Base-by-base conservation (phyloP, 2,797 vertebrate genomes). In the Pteronotus mesoamericanus region DNA sequence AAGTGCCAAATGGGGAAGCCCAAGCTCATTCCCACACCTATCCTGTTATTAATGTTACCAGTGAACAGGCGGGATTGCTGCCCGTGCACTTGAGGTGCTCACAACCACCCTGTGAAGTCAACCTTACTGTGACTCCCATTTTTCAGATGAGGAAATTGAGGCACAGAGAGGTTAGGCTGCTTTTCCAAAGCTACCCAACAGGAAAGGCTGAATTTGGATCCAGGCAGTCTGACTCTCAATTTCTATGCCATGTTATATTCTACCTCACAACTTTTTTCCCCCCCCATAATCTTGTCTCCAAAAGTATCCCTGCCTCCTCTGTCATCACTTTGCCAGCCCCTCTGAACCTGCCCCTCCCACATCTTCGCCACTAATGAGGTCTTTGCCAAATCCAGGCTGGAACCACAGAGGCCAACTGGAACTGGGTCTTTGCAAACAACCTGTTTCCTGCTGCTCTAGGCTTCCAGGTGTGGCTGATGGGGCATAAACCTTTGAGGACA, bases 401-500 rank as follows among this genome's bases (percentile, higher is more conserved):
- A 46, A 68, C 42, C 55, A 4, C 72, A 57, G n/a, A 66, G 48
- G 85, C 46, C 21, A 0, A n/a, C 71, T 53, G 72, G 68, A 90
- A 75, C 79, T 26, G 90, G 90, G 75, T 96, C 44, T 24, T 53
- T 42, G 64, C 68, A 93, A 95, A 93, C 42, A 95, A 85, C n/a
- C 44, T 77, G 94, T 57, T 93, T 92, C 89, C 71, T 89, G 44
- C 61, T 4, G 2, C 11, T 83, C 79, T 32, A 39, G 14, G 21
- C 26, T 90, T 39, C 55, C 66, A 84, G 79, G 86, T 57, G 15
- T 57, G 68, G 79, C 16, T 69, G 61, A 71, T 1, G 0, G 0
- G 51, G 46, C 46, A 48, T 51, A 18, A 80, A 66, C 26, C 61
- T 26, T 48, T 59, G 57, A 88, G 34, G 71, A 12, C n/a, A 34